Base-by-base conservation (phyloP, 2,113 vertebrate genomes). In the Pionites leucogaster region DNA sequence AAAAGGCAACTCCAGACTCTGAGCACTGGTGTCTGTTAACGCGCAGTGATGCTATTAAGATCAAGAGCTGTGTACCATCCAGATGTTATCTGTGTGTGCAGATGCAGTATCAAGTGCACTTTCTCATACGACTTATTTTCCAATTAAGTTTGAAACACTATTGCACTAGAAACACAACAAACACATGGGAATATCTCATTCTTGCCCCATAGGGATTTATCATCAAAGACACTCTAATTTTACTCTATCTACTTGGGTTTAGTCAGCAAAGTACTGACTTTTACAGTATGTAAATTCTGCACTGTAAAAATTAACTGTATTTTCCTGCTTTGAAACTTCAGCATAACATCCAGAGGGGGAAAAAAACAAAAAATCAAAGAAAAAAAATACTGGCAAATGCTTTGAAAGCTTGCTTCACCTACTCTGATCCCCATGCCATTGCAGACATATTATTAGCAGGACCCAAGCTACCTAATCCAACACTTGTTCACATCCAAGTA, bases 111-210 rank as follows among this genome's bases (percentile, higher is more conserved):
- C 52, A 83, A 95, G 88, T 35, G 82, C 88, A 85, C 68, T 53
- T 96, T 70, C 84, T 93, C 47, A 31, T 83, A 86, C 2, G 10
- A 93, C 79, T 94, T 65, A 85, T 94, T 93, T 96, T 83, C 94
- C 80, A 93, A 93, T 95, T 93, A 87, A 72, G 57, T 53, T 4
- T 69, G 75, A 93, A 94, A 90, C 49, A 13, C 41, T 57, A 50
- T 88, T 93, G 59, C 42, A 53, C 71, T 86, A 53, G 31, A 95
- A 90, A 74, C 50, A 90, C 80, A 96, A 75, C 53, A 83, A 63
- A 74, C 80, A 72, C 75, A 31, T 3, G 14, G 57, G 44, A 94
- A 87, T 67, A 87, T 62, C 47, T 86, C 27, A 0, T 89, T 90
- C 78, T 63, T 85, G 49, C 41, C 63, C 84, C 78, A 20, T 2